Conservation (phyloP, 2,113 vertebrate genomes). For the Tapirus terrestris region DNA sequence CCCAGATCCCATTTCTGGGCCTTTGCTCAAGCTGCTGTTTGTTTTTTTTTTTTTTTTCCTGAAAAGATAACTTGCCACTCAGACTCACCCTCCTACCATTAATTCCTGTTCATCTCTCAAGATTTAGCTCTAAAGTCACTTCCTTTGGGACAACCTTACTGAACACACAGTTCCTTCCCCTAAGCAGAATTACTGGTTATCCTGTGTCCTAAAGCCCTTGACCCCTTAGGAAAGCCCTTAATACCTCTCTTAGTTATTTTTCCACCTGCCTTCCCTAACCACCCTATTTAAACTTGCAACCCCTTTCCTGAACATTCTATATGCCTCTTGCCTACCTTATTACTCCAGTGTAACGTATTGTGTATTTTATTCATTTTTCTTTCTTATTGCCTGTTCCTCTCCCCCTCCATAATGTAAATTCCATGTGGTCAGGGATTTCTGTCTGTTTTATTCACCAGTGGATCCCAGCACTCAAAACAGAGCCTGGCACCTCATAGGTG, state of each 20-base stretch:
- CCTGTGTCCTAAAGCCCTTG: constrained; percentile 28
- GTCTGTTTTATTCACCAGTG: background rate
- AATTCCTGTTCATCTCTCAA: constrained; percentile 34
- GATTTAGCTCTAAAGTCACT: background rate
- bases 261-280: background rate
- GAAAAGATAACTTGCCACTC: background rate
- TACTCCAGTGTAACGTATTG: background rate
- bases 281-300: constrained; percentile 1
- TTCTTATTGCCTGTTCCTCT: constrained; percentile 18
- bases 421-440: background rate
- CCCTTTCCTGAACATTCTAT: constrained; percentile 14
- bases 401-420: background rate
- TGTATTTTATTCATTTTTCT: constrained; percentile 28
- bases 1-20: background rate
- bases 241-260: constrained; percentile 38
- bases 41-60: background rate
- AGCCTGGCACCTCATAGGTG: background rate
- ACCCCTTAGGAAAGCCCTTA: background rate
- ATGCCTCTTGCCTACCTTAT: background rate
- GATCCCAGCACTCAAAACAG: background rate
- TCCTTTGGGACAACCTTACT: constrained; percentile 25
- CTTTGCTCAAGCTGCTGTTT: constrained; percentile 15
- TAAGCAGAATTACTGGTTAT: constrained; percentile 21
- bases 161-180: background rate
- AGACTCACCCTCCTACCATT: background rate